Evolutionary conservation across 1,140 invertebrate species (phyloP).

Genomic region (Temnothorax nylanderi): DNA sequence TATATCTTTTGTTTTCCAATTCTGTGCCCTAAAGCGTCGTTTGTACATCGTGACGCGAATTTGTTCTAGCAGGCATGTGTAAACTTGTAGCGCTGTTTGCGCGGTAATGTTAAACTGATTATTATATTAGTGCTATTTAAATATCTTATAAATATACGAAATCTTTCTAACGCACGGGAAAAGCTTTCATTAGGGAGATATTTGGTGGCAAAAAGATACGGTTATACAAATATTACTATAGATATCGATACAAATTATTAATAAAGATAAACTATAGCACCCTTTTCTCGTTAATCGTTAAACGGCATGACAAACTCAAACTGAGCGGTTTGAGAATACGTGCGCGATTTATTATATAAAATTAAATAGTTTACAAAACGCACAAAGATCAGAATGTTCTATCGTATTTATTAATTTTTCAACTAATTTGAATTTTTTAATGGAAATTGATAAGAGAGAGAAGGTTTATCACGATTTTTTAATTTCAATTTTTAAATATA

Average conservation of each 20-base stretch:
- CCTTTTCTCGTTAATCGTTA: conserved; percentile 61
- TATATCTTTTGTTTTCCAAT: not conserved
- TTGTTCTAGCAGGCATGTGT: not conserved
- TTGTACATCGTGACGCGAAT: not conserved
- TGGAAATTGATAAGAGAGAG: not conserved
- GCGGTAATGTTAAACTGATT: not conserved
- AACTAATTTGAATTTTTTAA: not conserved
- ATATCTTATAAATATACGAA: conserved; percentile 58
- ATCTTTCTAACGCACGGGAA: conserved; percentile 16
- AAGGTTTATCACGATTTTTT: not conserved
- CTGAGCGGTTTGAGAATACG: conserved; percentile 54
- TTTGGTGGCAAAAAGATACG: conserved; percentile 14
- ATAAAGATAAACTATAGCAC: conserved; percentile 68
- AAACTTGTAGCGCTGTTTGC: not conserved
- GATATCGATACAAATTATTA: conserved; percentile 55
- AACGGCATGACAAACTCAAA: conserved; percentile 52
- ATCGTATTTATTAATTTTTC: not conserved
- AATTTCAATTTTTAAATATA: not conserved
- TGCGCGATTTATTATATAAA: not conserved
- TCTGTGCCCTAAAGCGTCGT: not conserved
- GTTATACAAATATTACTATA: conserved; percentile 42
- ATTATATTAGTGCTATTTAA: conserved; percentile 27
- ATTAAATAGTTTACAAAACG: not conserved
- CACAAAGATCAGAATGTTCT: not conserved
- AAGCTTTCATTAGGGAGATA: conserved; percentile 1